Evolutionary conservation across 2,888 invertebrate species (phyloP).

Genomic region (Rhingia campestris): DNA sequence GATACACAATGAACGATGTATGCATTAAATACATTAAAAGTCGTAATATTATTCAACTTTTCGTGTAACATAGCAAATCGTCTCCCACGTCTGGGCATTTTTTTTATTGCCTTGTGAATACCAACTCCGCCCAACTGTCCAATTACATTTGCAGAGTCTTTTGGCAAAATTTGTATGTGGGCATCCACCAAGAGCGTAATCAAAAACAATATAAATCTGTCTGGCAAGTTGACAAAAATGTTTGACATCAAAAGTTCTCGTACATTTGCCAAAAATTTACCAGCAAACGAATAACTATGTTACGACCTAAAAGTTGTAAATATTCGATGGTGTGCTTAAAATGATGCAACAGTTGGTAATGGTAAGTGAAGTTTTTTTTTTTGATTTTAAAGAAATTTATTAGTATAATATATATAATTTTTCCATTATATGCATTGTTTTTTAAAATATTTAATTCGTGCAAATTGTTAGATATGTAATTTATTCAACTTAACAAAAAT

Average conservation of each 20-base stretch:
- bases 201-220: conserved; percentile 65
- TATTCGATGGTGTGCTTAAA: conserved; percentile 44
- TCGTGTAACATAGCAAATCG: conserved; percentile 1
- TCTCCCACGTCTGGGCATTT: conserved; percentile 50
- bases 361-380: conserved; percentile 16
- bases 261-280: conserved; percentile 55
- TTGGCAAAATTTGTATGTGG: conserved; percentile 55
- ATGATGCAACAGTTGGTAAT: conserved; percentile 60
- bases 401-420: too few species aligned
- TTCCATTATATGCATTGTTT: too few species aligned
- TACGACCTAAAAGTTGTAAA: conserved; percentile 39
- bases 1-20: neutral
- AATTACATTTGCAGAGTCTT: conserved; percentile 55
- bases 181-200: conserved; percentile 51
- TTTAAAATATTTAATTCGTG: too few species aligned
- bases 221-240: conserved; percentile 69
- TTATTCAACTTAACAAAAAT: too few species aligned
- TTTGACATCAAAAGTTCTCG: conserved; percentile 53
- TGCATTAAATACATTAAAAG: conserved; percentile 32
- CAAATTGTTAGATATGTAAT: too few species aligned
- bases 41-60: conserved; percentile 45
- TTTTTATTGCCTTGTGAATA: conserved; percentile 35
- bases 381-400: conserved; percentile 20
- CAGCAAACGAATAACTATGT: conserved; percentile 41
- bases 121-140: conserved; percentile 43